Evolutionary conservation across 1,140 invertebrate species (phyloP).

Genomic region (Galleria mellonella): DNA sequence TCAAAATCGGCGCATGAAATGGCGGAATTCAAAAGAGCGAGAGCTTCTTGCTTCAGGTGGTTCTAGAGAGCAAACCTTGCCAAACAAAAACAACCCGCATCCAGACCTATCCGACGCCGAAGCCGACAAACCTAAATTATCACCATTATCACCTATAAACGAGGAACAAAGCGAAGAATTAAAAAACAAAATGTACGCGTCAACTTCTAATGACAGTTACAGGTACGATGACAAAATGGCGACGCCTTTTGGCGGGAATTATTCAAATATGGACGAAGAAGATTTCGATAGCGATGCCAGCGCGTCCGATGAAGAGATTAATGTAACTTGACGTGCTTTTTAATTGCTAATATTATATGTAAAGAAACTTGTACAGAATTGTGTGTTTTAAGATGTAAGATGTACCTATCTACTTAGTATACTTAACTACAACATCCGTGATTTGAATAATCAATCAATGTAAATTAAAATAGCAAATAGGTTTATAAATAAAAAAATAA

Average conservation of each 20-base stretch:
- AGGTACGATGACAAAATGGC: constrained; percentile 63
- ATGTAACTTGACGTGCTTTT: constrained; percentile 83
- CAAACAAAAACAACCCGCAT: constrained; percentile 97
- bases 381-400: too few relatives aligned
- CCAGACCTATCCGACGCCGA: constrained; percentile 95
- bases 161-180: constrained; percentile 40
- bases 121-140: constrained; percentile 81
- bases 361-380: neutral
- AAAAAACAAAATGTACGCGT: constrained; percentile 59
- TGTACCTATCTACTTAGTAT: too few relatives aligned
- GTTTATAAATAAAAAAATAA: too few relatives aligned
- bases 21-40: constrained; percentile 97
- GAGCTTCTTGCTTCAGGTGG: constrained; percentile 94
- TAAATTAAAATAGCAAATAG: too few relatives aligned
- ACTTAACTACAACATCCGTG: too few relatives aligned
- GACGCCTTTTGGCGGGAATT: constrained; percentile 61
- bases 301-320: constrained; percentile 87
- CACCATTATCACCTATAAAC: constrained; percentile 68
- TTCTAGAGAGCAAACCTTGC: constrained; percentile 94
- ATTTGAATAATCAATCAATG: too few relatives aligned
- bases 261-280: constrained; percentile 74
- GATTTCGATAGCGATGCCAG: constrained; percentile 81
- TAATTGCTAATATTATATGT: constrained; percentile 9
- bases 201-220: constrained; percentile 40
- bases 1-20: constrained; percentile 97